These are phyloP conservation scores for Periphyllus acericola DNA, from an alignment of 2,888 invertebrate genomes.

Conservation along the genomic window DNA sequence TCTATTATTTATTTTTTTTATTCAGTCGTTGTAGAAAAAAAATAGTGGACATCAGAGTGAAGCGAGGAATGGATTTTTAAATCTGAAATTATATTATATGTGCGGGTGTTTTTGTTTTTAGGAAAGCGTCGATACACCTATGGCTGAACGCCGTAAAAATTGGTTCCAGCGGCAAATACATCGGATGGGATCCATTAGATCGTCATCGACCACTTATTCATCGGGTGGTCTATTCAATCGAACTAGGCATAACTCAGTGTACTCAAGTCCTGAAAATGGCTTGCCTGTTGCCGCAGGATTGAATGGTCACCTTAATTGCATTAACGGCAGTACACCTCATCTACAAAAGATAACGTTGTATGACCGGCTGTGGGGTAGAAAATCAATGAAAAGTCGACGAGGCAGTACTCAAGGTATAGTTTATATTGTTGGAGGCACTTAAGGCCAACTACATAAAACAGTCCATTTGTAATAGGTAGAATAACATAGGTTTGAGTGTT, in stretches of 20 bases:
- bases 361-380: conserved; percentile 83
- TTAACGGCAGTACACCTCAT: conserved; percentile 57
- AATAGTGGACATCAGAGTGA: too few species aligned
- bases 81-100: background rate
- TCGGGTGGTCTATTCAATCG: conserved; percentile 81
- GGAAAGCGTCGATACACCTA: conserved; percentile 91
- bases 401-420: conserved; percentile 41
- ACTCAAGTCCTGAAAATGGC: conserved; percentile 68
- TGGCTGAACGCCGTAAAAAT: conserved; percentile 85
- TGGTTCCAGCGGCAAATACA: conserved; percentile 89
- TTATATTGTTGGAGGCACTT: too few species aligned
- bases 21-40: too few species aligned
- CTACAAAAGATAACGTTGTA: conserved; percentile 82
- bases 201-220: conserved; percentile 86
- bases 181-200: conserved; percentile 85
- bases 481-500: background rate
- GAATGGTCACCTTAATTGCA: conserved; percentile 19
- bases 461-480: too few species aligned
- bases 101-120: conserved; percentile 67
- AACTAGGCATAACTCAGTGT: conserved; percentile 82
- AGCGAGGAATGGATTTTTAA: too few species aligned
- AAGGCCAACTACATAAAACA: too few species aligned
- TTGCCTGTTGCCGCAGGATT: conserved; percentile 51
- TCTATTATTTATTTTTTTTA: too few species aligned
- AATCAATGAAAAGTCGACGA: conserved; percentile 70